phyloP scores from a whole-genome alignment of 2,797 vertebrate genomes.

The Alcedo atthis region DNA sequence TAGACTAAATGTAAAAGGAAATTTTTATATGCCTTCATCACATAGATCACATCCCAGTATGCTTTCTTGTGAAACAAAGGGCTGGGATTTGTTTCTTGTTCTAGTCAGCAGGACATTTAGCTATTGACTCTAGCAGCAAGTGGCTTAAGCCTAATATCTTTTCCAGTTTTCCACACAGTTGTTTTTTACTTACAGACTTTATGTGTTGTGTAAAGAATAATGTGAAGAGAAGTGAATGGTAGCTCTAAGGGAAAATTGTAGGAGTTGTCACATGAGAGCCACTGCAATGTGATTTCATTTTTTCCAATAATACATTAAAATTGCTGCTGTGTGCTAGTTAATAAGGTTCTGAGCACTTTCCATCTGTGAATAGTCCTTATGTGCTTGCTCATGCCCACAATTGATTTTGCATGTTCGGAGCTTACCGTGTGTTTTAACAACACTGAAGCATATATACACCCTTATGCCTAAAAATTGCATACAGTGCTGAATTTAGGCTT shows the following conservation, averaged over 20 bases:
- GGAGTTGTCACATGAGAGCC: background rate
- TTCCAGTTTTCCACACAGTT: background rate
- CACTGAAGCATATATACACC: background rate
- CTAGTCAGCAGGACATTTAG: background rate
- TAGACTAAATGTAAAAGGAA: background rate
- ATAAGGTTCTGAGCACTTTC: constrained; percentile 23
- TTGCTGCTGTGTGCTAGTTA: background rate
- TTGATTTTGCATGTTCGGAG: background rate
- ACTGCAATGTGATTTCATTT: background rate
- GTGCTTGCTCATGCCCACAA: background rate
- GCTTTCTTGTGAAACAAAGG: background rate
- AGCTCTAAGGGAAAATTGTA: background rate
- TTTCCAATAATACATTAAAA: background rate
- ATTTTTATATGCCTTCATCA: background rate
- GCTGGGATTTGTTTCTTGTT: background rate
- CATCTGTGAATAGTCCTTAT: constrained; percentile 12
- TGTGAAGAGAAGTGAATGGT: background rate
- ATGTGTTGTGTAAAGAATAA: background rate
- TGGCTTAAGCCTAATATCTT: background rate
- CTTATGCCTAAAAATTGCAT: background rate
- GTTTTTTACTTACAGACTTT: background rate
- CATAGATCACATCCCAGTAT: background rate
- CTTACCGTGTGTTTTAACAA: background rate
- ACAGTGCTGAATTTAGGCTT: background rate
- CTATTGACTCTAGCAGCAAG: background rate